phyloP scores from a whole-genome alignment of 2,113 vertebrate species.

The Oriolus oriolus region DNA sequence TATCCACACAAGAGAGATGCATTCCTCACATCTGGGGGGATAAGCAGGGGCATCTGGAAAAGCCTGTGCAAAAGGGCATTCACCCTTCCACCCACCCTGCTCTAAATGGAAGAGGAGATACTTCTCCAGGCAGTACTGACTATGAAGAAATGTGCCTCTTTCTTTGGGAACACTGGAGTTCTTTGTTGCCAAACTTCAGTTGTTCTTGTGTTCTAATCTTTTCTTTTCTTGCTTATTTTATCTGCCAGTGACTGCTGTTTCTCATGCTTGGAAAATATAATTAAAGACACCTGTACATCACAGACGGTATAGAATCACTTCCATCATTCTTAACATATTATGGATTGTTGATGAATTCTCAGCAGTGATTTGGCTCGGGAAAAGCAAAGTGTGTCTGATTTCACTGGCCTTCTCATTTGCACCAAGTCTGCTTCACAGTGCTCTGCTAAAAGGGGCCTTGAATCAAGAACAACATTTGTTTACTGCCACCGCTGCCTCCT shows the following conservation, averaged over 20 bases:
- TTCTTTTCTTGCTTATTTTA: background rate
- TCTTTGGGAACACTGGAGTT: background rate
- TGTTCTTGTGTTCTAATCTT: background rate
- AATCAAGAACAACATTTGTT: background rate
- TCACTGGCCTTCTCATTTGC: slow-evolving; percentile 3
- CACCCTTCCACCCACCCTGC: background rate
- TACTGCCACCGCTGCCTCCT: background rate
- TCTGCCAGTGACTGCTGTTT: background rate
- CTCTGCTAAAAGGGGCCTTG: background rate
- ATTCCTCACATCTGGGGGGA: background rate
- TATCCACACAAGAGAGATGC: background rate
- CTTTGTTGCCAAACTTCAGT: background rate
- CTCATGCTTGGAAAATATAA: slow-evolving; percentile 11
- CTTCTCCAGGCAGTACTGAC: background rate
- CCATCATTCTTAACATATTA: background rate
- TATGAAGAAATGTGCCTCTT: background rate
- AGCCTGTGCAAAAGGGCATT: background rate
- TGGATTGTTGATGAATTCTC: slow-evolving; percentile 30
- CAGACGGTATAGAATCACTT: background rate
- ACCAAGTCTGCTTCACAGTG: background rate
- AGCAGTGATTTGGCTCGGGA: slow-evolving; percentile 27
- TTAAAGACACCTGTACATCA: slow-evolving; percentile 31
- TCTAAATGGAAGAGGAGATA: background rate
- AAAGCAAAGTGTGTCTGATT: background rate
- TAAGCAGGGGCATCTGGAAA: background rate